Base-by-base conservation (phyloP, 2,113 vertebrate genomes). In the Microtus pennsylvanicus region DNA sequence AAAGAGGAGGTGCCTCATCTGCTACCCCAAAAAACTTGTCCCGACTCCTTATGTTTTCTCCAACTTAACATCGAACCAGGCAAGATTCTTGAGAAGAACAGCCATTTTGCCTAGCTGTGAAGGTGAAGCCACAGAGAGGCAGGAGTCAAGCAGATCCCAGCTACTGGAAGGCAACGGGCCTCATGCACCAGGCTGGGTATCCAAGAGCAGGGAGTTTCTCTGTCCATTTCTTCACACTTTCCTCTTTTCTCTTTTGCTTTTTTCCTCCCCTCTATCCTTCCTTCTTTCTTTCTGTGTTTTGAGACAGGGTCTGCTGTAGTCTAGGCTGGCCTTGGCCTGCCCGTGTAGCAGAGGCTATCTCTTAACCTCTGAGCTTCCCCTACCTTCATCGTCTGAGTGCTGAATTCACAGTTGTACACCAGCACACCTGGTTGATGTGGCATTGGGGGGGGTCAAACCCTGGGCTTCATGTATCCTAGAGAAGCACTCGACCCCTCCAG, bases 1-100 rank as follows among this genome's bases (percentile, higher is more conserved):
- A 45, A 24, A 1, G 65, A 85, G 9, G 10, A 21, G 5, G 12
- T 52, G 22, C 0, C 24, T 26, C 1, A 1, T 17, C 0, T 63
- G 17, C 21, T 45, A 30, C 38, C n/a, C 33, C 50, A 5, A 22
- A n/a, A 90, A 89, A 24, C 10, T 58, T 26, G 21, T 5, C 9
- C 24, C 19, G 16, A 58, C 61, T 63, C 94, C 72, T 80, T 35
- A 87, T 86, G 38, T 85, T 22, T 94, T 63, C 69, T 85, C 47
- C 35, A 11, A 45, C 30, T 87, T 65, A 87, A 33, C 24, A 38
- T 9, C 74, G 82, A 91, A 26, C 16, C 33, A 72, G 19, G 45
- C 70, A 69, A 50, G 70, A 67, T 63, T 86, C 47, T 76, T 81
- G 4, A n/a, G 65, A 76, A 85, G 24, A 61, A 7, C 33, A 67